Evolutionary conservation across 1,140 invertebrate genomes (phyloP), one percentile per base, ranked within the genome.

Genomic region (Thaumatotibia leucotreta): DNA sequence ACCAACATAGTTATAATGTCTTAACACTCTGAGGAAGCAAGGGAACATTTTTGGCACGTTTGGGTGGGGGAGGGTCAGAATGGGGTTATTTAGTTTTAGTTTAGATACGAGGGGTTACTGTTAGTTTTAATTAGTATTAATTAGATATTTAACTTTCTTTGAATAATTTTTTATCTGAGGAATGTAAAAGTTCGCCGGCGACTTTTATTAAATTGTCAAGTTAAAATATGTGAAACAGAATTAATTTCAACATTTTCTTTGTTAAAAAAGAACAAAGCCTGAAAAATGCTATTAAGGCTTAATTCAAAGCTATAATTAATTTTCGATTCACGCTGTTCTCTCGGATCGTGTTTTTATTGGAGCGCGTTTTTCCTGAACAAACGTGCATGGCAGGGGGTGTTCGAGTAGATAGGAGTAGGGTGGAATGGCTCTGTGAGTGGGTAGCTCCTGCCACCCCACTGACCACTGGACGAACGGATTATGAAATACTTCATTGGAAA

Each of bases 401-500:
- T 39, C 22, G 31, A 64, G 69, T 27, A 39, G 39, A 17, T 45
- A 32, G 62, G 69, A 63, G 32, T 66, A 67, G 63, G 31, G 72
- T 64, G 66, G 61, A 80, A 80, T 80, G 79, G 72, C 73, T 76
- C 73, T 65, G 61, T 66, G 72, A 63, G 73, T 67, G 52, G 35
- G 32, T 52, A 58, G 52, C 61, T 66, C 61, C 63, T 29, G 39
- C 62, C 32, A 63, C 35, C 23, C 75, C 50, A 64, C 77, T 81
- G 82, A 82, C 82, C 82, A 77, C 70, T 79, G 76, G 74, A 76
- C 79, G 76, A 84, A 73, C 74, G 79, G 75, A 80, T 83, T 77
- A 83, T 80, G 76, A 77, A 83, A 85, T 82, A 82, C 82, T 82
- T 77, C 75, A 78, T 77, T 67, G 77, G 68, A 74, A 80, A 75